These are phyloP conservation scores for Varecia variegata DNA, from an alignment of 2,797 vertebrate species.

Conservation along the genomic window DNA sequence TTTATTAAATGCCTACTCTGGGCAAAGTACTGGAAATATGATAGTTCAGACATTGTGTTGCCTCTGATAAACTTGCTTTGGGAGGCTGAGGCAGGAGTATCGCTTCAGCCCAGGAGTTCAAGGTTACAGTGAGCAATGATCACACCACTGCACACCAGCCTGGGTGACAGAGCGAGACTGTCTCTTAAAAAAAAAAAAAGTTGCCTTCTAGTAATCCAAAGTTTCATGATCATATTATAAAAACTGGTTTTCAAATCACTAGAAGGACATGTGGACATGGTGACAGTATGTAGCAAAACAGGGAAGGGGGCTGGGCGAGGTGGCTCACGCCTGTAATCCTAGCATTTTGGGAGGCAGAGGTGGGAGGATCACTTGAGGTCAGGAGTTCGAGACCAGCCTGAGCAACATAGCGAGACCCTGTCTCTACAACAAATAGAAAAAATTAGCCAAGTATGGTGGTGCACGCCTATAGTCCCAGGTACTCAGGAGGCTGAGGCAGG, in stretches of 20 bases:
- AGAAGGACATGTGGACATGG: not conserved
- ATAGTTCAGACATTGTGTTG: not conserved
- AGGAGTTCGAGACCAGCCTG: not conserved
- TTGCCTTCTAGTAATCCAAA: not conserved
- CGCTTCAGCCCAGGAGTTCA: too few relatives aligned
- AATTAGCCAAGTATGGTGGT: not conserved
- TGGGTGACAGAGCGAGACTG: not conserved
- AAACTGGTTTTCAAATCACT: not conserved
- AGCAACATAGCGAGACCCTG: not conserved
- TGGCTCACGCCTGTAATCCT: not conserved
- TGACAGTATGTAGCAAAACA: not conserved
- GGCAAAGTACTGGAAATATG: not conserved
- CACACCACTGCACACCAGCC: not conserved
- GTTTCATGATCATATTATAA: not conserved
- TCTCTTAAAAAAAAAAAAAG: too few relatives aligned
- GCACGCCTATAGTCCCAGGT: not conserved
- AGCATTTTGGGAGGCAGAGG: not conserved
- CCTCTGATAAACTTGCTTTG: not conserved
- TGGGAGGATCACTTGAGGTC: not conserved
- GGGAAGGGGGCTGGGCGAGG: fast-evolving
- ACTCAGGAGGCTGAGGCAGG: not conserved
- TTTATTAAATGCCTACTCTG: not conserved
- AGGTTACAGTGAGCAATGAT: not conserved
- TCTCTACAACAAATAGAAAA: not conserved
- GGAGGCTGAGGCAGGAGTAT: not conserved